Conservation (phyloP, 2,113 vertebrate species). For the Nicator chloris region DNA sequence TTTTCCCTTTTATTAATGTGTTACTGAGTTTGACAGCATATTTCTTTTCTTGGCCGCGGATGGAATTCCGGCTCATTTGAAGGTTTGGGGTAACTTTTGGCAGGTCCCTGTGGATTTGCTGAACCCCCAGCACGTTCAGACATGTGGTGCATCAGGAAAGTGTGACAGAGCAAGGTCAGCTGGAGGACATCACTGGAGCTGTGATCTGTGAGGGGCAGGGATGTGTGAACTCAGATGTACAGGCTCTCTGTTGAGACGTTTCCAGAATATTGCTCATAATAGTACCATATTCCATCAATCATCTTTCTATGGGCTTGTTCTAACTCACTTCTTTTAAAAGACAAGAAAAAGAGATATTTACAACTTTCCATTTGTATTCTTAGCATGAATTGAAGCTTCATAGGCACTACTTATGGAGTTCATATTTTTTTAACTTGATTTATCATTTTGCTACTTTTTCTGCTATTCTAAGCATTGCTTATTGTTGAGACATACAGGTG, state of each 20-base stretch:
- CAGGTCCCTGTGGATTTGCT: not conserved
- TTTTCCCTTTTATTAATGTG: not conserved
- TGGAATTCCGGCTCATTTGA: not conserved
- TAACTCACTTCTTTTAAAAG: not conserved
- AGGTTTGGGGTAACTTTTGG: not conserved
- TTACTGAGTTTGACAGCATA: not conserved
- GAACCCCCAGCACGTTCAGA: not conserved
- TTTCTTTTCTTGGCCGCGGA: not conserved
- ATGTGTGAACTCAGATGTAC: slow-evolving; percentile 23
- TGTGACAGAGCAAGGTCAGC: not conserved
- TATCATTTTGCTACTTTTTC: not conserved
- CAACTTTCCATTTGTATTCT: not conserved
- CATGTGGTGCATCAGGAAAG: not conserved
- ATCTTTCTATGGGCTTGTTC: not conserved
- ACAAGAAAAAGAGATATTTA: not conserved
- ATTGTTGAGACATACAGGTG: not conserved
- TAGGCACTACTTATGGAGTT: not conserved
- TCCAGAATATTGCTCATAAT: slow-evolving; percentile 25
- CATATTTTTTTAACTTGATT: not conserved
- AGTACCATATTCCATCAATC: not conserved
- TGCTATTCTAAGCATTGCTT: not conserved
- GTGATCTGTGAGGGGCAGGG: not conserved
- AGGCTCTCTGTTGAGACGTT: not conserved
- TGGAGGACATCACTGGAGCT: not conserved
- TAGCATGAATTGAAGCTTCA: not conserved